These are phyloP conservation scores for Apolygus lucorum DNA, from an alignment of 1,140 invertebrate species.

Conservation along the genomic window DNA sequence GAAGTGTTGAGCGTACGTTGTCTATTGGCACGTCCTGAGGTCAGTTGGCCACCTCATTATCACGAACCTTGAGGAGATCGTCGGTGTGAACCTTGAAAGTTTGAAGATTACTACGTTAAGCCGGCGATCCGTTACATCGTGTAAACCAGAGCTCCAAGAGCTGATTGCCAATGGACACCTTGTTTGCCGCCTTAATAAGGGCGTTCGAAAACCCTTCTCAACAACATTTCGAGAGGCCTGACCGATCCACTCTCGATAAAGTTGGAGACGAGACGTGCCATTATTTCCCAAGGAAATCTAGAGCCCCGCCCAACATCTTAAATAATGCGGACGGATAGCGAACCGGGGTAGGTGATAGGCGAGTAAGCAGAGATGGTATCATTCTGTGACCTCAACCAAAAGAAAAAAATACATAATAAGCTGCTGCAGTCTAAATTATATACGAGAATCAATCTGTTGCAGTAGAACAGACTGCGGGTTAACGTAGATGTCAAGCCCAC, in stretches of 20 bases:
- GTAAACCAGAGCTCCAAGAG: background rate
- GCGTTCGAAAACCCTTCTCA: background rate
- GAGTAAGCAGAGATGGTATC: background rate
- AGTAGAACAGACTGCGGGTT: background rate
- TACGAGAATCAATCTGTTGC: background rate
- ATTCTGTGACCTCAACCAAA: background rate
- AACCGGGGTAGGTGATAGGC: background rate
- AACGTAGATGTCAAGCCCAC: background rate
- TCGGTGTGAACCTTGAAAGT: background rate
- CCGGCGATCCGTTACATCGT: background rate
- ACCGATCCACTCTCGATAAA: no score
- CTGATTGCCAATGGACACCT: background rate
- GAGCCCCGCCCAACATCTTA: background rate
- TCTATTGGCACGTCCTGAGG: background rate
- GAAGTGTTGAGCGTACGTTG: background rate
- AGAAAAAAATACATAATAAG: background rate
- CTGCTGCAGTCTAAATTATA: background rate
- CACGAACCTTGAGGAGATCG: no score
- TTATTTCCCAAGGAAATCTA: background rate
- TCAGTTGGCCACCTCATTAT: background rate
- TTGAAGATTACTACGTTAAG: background rate
- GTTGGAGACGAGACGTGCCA: background rate
- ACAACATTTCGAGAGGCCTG: background rate
- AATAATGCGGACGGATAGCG: background rate
- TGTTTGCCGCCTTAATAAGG: background rate